Conservation (phyloP, 1,140 invertebrate genomes). For the Doryteuthis pealeii region DNA sequence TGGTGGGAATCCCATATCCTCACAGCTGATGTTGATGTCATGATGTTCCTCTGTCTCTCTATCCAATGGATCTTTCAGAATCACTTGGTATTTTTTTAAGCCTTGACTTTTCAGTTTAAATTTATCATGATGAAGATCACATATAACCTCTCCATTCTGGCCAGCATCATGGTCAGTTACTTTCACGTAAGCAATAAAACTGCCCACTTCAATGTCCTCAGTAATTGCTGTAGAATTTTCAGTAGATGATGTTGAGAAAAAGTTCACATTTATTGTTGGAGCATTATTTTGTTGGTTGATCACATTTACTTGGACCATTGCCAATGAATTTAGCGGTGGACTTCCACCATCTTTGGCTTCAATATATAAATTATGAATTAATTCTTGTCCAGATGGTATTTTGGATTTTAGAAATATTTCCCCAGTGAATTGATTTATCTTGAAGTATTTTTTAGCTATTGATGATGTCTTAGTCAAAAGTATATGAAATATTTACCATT, state of each 20-base stretch:
- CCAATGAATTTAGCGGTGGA: constrained; percentile 26
- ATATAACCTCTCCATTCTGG: constrained; percentile 41
- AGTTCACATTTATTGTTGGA: constrained; percentile 43
- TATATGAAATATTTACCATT: constrained; percentile 66
- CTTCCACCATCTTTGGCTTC: constrained; percentile 37
- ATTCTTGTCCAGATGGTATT: constrained; percentile 27
- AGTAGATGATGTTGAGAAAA: constrained; percentile 29
- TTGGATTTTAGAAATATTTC: constrained; percentile 25
- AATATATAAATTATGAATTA: constrained; percentile 31
- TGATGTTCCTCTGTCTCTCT: constrained; percentile 32
- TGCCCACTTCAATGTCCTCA: constrained; percentile 36
- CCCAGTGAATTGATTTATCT: constrained; percentile 67
- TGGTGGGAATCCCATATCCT: constrained; percentile 35
- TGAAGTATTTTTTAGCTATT: constrained; percentile 81
- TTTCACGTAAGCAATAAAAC: constrained; percentile 47
- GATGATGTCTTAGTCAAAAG: constrained; percentile 80
- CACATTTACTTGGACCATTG: constrained; percentile 40
- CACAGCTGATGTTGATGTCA: constrained; percentile 35
- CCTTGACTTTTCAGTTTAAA: constrained; percentile 36
- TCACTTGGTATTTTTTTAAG: constrained; percentile 35
- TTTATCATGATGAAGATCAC: constrained; percentile 35
- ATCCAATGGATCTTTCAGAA: constrained; percentile 35
- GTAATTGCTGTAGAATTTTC: constrained; percentile 32
- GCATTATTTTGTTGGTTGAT: constrained; percentile 48
- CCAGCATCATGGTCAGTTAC: constrained; percentile 51